Percentiles rank a stretch among this genome's conserved stretches.
Conservation (phyloP, 2,797 vertebrate genomes). For the Micromesistius poutassou region DNA sequence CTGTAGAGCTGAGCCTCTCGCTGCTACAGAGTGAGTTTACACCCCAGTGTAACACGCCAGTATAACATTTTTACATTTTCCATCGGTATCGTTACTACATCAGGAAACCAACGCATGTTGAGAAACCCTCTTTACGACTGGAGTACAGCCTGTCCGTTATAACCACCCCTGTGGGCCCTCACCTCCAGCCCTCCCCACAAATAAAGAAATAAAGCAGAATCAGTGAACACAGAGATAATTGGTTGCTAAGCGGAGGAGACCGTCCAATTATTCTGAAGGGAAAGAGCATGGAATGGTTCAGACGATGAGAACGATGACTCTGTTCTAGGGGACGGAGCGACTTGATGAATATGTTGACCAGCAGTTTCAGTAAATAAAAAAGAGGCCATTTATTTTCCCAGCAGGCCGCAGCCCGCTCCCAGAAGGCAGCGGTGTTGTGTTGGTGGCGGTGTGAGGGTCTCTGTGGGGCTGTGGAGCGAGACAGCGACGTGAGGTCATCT, state of each 20-base stretch:
- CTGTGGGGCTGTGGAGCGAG: neutral
- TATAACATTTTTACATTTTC: neutral
- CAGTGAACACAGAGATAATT: neutral
- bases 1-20: neutral
- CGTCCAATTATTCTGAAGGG: neutral
- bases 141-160: neutral
- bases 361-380: neutral
- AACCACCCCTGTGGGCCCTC: neutral
- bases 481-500: neutral
- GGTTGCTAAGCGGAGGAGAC: neutral
- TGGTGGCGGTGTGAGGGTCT: neutral
- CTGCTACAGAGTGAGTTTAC: neutral
- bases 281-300: neutral
- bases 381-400: neutral
- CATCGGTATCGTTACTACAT: neutral
- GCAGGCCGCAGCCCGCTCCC: neutral
- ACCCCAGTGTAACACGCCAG: neutral
- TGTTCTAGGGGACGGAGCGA: neutral
- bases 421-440: neutral
- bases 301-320: neutral
- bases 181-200: neutral
- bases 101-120: neutral
- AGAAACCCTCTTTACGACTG: neutral
- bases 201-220: neutral
- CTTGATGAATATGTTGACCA: neutral